Base-by-base conservation (phyloP, 2,888 invertebrate species). In the Choreutis nemorana region DNA sequence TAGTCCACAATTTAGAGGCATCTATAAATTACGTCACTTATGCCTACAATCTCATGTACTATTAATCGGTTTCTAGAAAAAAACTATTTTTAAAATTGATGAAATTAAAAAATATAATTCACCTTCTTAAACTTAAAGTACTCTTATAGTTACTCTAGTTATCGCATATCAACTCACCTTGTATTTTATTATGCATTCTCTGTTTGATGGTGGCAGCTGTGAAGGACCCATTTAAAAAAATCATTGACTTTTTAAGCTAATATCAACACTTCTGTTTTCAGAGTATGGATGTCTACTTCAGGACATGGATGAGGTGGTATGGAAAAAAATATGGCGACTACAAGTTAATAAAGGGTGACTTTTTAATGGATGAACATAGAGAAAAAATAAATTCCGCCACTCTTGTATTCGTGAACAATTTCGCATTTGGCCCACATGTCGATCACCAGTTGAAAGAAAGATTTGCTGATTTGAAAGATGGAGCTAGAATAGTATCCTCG, bases 401-500 rank as follows among this genome's bases (percentile, higher is more conserved):
- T 20, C 90, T 99, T 55, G 95, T 99, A 37, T 99, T 99, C 81
- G 98, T 99, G 22, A 99, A 99, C 81, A 99, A 99, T 82, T 99
- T 96, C 81, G 99, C 98, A 23, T 99, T 99, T 71, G 97, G 97
- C 7, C 97, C 99, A 14, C 89, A 89, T 41, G 96, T 99, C 14
- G 98, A 99, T 78, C 96, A 98, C 71, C 91, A 94, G 79, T 70
- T 98, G 43, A 98, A 98, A 70, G 92, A 96, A 60, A 83, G 94
- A 55, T 98, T 98, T 75, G 95, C 96, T 15, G 97, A 97, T 73
- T 83, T 98, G 53, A 91, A 91, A 53, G 95, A 95, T 65, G 94
- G 94, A 34, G 97, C 97, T 23, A 87, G 94, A 51, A 97, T 99
- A 45, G 96, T 99, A 23, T 98, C 98, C 18, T 99, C 99, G 11